These are phyloP conservation scores for Torymus texanus DNA, from an alignment of 2,888 invertebrate species.

Conservation along the genomic window DNA sequence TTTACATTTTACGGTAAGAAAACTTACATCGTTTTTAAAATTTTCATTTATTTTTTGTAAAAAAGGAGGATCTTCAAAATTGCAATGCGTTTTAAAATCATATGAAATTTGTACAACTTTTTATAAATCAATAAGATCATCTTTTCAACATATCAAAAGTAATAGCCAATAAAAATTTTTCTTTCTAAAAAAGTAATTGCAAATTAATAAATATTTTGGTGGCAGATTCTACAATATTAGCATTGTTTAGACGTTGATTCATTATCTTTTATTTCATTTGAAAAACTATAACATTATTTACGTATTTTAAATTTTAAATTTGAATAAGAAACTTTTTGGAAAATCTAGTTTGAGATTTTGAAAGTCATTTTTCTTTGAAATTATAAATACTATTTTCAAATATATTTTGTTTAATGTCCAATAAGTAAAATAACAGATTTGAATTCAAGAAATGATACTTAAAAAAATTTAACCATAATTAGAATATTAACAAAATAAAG, in stretches of 20 bases:
- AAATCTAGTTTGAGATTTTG: slow-evolving; percentile 20
- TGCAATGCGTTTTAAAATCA: slow-evolving; percentile 19
- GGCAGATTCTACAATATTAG: slow-evolving; percentile 52
- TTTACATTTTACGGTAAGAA: slow-evolving; percentile 51
- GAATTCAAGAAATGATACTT: slow-evolving; percentile 33
- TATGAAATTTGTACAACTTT: slow-evolving; percentile 18
- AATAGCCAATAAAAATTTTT: slow-evolving; percentile 21
- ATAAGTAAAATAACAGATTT: slow-evolving; percentile 51
- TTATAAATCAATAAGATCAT: slow-evolving; percentile 18
- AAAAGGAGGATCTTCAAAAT: slow-evolving; percentile 41
- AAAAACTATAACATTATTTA: slow-evolving; percentile 37
- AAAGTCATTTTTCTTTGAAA: slow-evolving; percentile 19
- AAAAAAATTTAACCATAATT: slow-evolving; percentile 45
- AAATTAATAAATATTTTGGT: slow-evolving; percentile 49
- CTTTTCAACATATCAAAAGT: slow-evolving; percentile 11
- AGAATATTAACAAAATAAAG: slow-evolving; percentile 50
- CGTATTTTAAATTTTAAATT: slow-evolving; percentile 27
- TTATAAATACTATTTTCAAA: slow-evolving; percentile 24
- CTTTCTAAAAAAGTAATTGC: slow-evolving; percentile 40
- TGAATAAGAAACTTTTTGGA: slow-evolving; percentile 30
- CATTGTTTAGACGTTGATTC: slow-evolving; percentile 28
- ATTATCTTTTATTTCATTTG: slow-evolving; percentile 25
- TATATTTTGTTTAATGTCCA: slow-evolving; percentile 29
- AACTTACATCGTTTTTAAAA: slow-evolving; percentile 48
- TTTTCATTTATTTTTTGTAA: slow-evolving; percentile 35